Conservation (phyloP, 1,140 invertebrate genomes). For the Drosophila parvula region DNA sequence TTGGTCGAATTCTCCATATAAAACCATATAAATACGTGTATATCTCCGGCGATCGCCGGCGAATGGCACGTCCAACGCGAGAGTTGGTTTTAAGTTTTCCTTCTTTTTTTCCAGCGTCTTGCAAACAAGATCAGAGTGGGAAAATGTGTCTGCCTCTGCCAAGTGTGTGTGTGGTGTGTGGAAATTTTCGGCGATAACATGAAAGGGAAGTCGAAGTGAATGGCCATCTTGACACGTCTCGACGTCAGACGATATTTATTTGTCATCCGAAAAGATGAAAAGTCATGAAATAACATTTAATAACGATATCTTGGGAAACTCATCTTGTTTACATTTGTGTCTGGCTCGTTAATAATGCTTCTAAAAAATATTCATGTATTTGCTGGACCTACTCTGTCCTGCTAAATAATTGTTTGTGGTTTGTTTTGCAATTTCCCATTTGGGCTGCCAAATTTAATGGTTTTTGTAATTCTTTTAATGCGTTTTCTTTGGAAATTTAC, state of each 20-base stretch:
- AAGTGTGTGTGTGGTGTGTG: not conserved
- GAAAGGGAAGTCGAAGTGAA: slow-evolving; percentile 12
- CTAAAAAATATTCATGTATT: no score
- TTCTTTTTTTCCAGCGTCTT: not conserved
- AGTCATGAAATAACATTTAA: not conserved
- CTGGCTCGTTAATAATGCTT: not conserved
- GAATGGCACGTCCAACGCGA: slow-evolving; percentile 20
- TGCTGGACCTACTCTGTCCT: no score
- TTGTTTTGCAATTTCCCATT: not conserved
- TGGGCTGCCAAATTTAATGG: not conserved
- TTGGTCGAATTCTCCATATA: slow-evolving; percentile 24
- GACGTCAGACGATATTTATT: not conserved
- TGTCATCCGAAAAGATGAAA: not conserved
- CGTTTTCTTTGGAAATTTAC: not conserved
- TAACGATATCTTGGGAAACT: not conserved
- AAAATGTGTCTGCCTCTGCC: not conserved
- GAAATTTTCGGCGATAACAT: slow-evolving; percentile 5
- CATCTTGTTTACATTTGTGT: not conserved
- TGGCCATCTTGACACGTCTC: slow-evolving; percentile 7
- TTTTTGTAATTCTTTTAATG: not conserved
- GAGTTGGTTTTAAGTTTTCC: slow-evolving; percentile 5
- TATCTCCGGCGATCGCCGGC: slow-evolving; percentile 17
- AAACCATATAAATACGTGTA: not conserved
- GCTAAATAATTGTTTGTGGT: not conserved
- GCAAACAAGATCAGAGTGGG: slow-evolving; percentile 12